Base-by-base conservation (phyloP, 2,113 vertebrate species). In the Coreoperca whiteheadi region DNA sequence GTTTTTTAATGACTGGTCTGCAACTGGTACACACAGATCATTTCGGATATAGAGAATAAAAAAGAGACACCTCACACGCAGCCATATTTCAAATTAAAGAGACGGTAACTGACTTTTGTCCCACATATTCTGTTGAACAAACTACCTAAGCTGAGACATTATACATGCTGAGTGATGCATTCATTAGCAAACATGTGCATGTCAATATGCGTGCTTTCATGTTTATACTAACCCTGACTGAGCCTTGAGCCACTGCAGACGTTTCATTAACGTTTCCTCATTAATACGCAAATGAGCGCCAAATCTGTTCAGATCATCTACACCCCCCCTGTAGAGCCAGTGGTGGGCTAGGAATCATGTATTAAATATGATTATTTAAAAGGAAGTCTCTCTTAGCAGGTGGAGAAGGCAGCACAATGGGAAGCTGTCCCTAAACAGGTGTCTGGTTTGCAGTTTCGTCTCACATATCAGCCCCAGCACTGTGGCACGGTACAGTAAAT, bases 41-140 rank as follows among this genome's bases (percentile, higher is more conserved):
- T 6, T 20, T 60, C 57, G 3, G 20, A 4, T 32, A 4, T 6
- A 43, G 39, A 43, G 12, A 66, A 23, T 63, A 23, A 39, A n/a
- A 39, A n/a, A 41, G n/a, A n/a, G n/a, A n/a, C n/a, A n/a, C n/a
- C n/a, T n/a, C 32, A 6, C 1, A 34, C 32, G 12, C 56, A 14
- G 2, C 46, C 59, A 21, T 14, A 63, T 8, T 21, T 51, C 21
- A 8, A 32, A 34, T 46, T 23, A 32, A 68, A 8, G 18, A 50
- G 43, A 50, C 65, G 11, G 16, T 14, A 66, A 16, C 16, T 73
- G 70, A 39, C n/a, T 59, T 72, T 67, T 46, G 41, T 67, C n/a
- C 16, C 28, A 53, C 46, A 69, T 37, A 34, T n/a, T 43, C 11
- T 65, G 23, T 43, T 25, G 28, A 57, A 43, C 53, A 28, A 34